phyloP scores from a whole-genome alignment of 2,888 invertebrate species.

The Ethmia dodecea region DNA sequence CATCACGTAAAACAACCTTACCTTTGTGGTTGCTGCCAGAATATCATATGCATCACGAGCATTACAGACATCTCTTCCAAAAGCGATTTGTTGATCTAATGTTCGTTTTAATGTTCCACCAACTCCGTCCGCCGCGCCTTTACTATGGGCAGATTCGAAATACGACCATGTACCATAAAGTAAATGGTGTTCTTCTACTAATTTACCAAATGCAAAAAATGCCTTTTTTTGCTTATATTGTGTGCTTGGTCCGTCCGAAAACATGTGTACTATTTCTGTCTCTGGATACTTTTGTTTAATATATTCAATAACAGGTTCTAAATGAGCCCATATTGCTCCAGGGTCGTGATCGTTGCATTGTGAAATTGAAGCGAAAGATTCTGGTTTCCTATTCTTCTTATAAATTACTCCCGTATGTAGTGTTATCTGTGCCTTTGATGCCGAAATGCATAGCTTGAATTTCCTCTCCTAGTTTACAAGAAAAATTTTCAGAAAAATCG shows the following conservation, averaged over 20 bases:
- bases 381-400: background rate
- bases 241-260: constrained; percentile 10
- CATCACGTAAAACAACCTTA: constrained; percentile 2
- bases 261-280: constrained; percentile 7
- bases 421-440: constrained; percentile 1
- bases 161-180: constrained; percentile 10
- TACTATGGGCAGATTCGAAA: constrained; percentile 6
- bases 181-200: background rate
- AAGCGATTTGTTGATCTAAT: constrained; percentile 4
- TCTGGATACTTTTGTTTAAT: constrained; percentile 2
- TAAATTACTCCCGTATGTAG: constrained; percentile 1
- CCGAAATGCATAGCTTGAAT: constrained; percentile 6
- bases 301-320: constrained; percentile 8
- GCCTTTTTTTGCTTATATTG: constrained; percentile 10
- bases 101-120: constrained; percentile 6
- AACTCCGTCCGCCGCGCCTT: constrained; percentile 3
- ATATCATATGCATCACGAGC: constrained; percentile 3
- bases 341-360: constrained; percentile 4
- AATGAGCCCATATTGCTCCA: constrained; percentile 15
- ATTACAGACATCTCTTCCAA: constrained; percentile 6
- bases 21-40: constrained; percentile 1
- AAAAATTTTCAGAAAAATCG: constrained; percentile 5
- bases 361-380: constrained; percentile 10
- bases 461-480: constrained; percentile 3
- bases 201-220: background rate